Percentiles rank a stretch among this genome's conserved stretches.
These are phyloP conservation scores for Centropyge bicolor DNA, from an alignment of 2,797 vertebrate genomes.

Conservation along the genomic window DNA sequence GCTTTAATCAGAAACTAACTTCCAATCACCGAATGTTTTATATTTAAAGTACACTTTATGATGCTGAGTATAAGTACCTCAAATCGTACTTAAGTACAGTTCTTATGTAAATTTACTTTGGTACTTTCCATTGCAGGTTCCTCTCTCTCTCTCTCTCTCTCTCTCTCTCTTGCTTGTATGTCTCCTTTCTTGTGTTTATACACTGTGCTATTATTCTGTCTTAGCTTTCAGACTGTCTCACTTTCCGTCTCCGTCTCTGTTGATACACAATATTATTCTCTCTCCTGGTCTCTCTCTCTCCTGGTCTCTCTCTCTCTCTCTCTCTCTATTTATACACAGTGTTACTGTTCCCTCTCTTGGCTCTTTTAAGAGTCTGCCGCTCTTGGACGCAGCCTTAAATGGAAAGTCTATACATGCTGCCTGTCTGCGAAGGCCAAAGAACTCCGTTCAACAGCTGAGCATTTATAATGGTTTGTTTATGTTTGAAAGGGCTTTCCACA, in stretches of 20 bases:
- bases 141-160: background rate
- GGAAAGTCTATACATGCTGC: constrained; percentile 79
- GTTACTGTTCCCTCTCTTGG: constrained; percentile 74
- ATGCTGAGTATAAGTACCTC: background rate
- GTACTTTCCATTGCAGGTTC: background rate
- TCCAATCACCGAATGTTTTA: background rate
- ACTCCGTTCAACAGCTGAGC: constrained; percentile 78
- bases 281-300: constrained; percentile 46
- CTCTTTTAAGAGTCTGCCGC: constrained; percentile 73
- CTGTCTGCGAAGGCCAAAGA: constrained; percentile 71
- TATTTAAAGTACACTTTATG: background rate
- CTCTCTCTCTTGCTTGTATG: background rate
- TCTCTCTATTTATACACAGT: constrained; percentile 74
- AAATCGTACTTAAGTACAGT: background rate
- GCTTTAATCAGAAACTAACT: too few species aligned
- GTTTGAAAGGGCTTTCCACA: constrained; percentile 78
- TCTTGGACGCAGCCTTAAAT: constrained; percentile 78
- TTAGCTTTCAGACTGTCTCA: constrained; percentile 47
- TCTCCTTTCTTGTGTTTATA: constrained; percentile 30
- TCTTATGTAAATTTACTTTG: background rate
- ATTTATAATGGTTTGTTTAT: constrained; percentile 83
- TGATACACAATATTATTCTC: constrained; percentile 66
- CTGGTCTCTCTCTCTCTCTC: constrained; percentile 32
- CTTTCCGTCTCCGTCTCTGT: constrained; percentile 54
- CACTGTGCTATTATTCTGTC: constrained; percentile 47